These are phyloP conservation scores for Epicampocera succincta DNA, from an alignment of 2,888 invertebrate genomes.

Conservation along the genomic window DNA sequence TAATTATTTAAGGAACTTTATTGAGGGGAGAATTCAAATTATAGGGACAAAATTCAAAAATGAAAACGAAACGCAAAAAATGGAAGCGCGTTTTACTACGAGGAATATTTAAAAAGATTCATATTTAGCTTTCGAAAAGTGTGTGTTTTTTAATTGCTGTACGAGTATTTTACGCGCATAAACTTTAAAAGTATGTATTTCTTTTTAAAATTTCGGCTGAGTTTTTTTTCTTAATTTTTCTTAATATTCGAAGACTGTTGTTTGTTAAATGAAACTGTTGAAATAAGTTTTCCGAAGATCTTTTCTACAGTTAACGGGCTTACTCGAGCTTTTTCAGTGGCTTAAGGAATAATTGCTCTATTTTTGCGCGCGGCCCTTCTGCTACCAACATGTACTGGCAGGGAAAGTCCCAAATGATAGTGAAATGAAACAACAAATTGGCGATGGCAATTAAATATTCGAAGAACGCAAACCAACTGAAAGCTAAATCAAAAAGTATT, in stretches of 20 bases:
- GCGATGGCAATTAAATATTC: slow-evolving; percentile 95
- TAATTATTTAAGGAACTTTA: slow-evolving; percentile 55
- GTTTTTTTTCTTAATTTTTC: slow-evolving; percentile 35
- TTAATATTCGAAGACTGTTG: slow-evolving; percentile 56
- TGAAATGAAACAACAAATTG: slow-evolving; percentile 96
- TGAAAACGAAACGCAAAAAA: slow-evolving; percentile 12
- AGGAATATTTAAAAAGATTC: slow-evolving; percentile 16
- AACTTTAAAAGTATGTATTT: slow-evolving; percentile 24
- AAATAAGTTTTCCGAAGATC: slow-evolving; percentile 13
- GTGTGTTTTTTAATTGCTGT: slow-evolving; percentile 22
- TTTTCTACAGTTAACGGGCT: not conserved
- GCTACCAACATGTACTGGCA: slow-evolving; percentile 90
- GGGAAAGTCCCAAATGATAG: slow-evolving; percentile 93
- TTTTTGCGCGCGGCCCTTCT: slow-evolving; percentile 82
- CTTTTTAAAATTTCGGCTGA: slow-evolving; percentile 4
- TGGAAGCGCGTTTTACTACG: slow-evolving; percentile 58
- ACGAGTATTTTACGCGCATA: slow-evolving; percentile 31
- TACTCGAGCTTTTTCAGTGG: slow-evolving; percentile 55
- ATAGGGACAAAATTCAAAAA: not conserved
- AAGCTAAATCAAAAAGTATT: slow-evolving; percentile 87
- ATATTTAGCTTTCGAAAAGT: slow-evolving; percentile 40
- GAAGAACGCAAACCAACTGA: slow-evolving; percentile 96
- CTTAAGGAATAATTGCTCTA: slow-evolving; percentile 75
- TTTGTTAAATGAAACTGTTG: slow-evolving; percentile 32
- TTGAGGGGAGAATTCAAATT: slow-evolving; percentile 28